These are phyloP conservation scores for Homalodisca vitripennis DNA, from an alignment of 1,140 invertebrate genomes.

Conservation along the genomic window DNA sequence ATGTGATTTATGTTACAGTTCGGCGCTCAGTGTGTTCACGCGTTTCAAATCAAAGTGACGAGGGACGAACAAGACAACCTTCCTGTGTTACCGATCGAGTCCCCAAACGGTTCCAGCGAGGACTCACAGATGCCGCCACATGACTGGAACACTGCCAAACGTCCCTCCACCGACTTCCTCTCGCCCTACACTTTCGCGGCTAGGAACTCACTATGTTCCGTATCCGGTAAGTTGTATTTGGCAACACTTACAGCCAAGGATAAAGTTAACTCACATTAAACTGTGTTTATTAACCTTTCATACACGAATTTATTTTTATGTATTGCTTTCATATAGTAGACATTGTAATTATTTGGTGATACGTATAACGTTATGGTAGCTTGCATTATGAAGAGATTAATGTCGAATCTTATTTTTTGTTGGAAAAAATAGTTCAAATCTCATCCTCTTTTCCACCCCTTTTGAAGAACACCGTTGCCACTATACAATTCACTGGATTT, in stretches of 20 bases:
- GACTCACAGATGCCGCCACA: slow-evolving; percentile 20
- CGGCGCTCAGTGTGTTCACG: not conserved
- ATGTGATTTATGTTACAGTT: slow-evolving; percentile 20
- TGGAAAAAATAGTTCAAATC: too few species aligned
- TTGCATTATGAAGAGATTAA: too few species aligned
- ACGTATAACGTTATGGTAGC: too few species aligned
- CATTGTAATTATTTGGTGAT: too few species aligned
- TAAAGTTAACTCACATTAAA: not conserved
- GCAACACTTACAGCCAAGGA: not conserved
- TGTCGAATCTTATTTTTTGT: too few species aligned
- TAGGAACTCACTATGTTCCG: slow-evolving; percentile 38
- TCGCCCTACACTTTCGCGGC: slow-evolving; percentile 38
- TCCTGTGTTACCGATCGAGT: slow-evolving; percentile 3
- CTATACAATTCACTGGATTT: too few species aligned
- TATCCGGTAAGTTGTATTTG: slow-evolving; percentile 34
- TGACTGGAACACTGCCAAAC: slow-evolving; percentile 21
- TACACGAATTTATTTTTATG: too few species aligned
- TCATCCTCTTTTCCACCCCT: too few species aligned
- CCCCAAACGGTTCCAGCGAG: not conserved
- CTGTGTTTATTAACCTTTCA: not conserved
- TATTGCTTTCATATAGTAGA: too few species aligned
- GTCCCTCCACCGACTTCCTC: slow-evolving; percentile 35
- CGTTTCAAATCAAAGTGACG: slow-evolving; percentile 15
- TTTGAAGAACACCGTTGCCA: too few species aligned
- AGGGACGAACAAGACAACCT: slow-evolving; percentile 11